Evolutionary conservation across 1,140 invertebrate genomes (phyloP).

Genomic region (Hycleus cichorii): DNA sequence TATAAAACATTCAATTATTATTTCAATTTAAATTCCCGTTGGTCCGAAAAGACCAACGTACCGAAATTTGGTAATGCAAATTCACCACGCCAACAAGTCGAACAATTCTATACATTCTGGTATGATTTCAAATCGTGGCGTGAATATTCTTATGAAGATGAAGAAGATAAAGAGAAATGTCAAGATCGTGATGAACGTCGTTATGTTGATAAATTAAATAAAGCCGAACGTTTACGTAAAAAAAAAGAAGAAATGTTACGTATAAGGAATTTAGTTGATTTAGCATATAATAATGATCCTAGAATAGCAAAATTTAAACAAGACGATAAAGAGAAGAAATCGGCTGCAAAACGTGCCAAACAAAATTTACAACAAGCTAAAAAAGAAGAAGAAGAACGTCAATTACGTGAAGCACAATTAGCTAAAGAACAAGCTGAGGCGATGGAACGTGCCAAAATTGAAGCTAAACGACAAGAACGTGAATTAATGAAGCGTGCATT

Average conservation of each 20-base stretch:
- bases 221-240: conserved; percentile 77
- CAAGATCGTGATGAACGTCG: conserved; percentile 90
- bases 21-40: conserved; percentile 84
- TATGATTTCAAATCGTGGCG: conserved; percentile 98
- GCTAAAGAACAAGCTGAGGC: conserved; percentile 79
- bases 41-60: conserved; percentile 84
- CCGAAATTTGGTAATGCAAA: conserved; percentile 75
- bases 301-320: conserved; percentile 87
- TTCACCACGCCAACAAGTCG: conserved; percentile 64
- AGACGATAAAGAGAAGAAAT: conserved; percentile 87
- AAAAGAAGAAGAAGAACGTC: conserved; percentile 73
- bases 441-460: conserved; percentile 68
- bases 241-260: conserved; percentile 96
- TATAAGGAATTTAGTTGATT: conserved; percentile 83
- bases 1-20: conserved; percentile 68
- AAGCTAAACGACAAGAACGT: conserved; percentile 78
- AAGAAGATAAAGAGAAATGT: conserved; percentile 97
- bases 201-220: conserved; percentile 98
- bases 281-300: conserved; percentile 90
- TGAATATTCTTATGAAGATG: conserved; percentile 98
- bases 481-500: conserved; percentile 75
- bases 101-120: conserved; percentile 87
- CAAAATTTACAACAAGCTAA: conserved; percentile 80
- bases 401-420: conserved; percentile 59
- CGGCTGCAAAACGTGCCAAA: conserved; percentile 81